Conservation (phyloP, 1,140 invertebrate species). For the Phortica variegata region DNA sequence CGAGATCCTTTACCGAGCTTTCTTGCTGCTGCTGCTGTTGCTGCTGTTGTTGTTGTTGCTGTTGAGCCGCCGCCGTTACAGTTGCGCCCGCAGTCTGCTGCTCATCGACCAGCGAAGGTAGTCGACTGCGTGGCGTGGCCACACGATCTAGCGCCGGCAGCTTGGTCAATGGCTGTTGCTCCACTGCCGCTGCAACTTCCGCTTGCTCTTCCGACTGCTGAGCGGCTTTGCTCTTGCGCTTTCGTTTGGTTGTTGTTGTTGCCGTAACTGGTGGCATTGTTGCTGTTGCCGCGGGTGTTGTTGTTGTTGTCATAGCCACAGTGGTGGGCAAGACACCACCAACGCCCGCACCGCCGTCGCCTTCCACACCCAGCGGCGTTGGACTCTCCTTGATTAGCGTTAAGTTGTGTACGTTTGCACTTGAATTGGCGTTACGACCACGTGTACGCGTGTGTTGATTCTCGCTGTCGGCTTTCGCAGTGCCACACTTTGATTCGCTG, state of each 20-base stretch:
- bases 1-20: slow-evolving; percentile 72
- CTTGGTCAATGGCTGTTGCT: slow-evolving; percentile 48
- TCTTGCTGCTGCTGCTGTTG: slow-evolving; percentile 17
- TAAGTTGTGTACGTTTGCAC: slow-evolving; percentile 30
- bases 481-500: slow-evolving; percentile 31
- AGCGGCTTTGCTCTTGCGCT: slow-evolving; percentile 42
- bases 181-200: slow-evolving; percentile 10
- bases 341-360: slow-evolving; percentile 15
- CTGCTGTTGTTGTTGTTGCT: slow-evolving; percentile 1
- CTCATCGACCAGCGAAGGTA: slow-evolving; percentile 48
- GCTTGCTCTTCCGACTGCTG: slow-evolving; percentile 36
- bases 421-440: slow-evolving; percentile 28
- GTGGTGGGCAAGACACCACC: slow-evolving; percentile 30
- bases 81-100: slow-evolving; percentile 10
- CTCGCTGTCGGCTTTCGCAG: slow-evolving; percentile 43
- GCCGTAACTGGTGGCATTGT: background rate
- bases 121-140: slow-evolving; percentile 37
- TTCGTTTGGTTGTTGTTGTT: slow-evolving; percentile 32
- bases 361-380: slow-evolving; percentile 34
- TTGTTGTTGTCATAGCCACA: slow-evolving; percentile 34
- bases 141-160: slow-evolving; percentile 38
- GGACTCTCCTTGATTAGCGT: slow-evolving; percentile 44
- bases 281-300: slow-evolving; percentile 21
- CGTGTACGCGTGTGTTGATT: slow-evolving; percentile 37
- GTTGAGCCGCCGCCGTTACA: slow-evolving; percentile 1